These are phyloP conservation scores for Gortyna flavago DNA, from an alignment of 2,888 invertebrate species.

Conservation along the genomic window DNA sequence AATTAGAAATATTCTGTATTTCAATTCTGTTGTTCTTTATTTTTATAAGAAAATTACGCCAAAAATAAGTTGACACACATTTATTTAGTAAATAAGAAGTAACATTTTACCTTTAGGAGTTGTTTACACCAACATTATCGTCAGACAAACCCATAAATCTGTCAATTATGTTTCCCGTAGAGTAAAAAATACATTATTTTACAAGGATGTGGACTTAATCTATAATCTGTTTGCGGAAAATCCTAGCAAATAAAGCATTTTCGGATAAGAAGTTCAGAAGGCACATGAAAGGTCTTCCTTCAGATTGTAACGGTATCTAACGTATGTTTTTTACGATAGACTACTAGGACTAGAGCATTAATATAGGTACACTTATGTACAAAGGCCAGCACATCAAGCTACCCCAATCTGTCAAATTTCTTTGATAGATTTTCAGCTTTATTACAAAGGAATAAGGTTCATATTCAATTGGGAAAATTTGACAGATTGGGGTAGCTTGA, in stretches of 20 bases:
- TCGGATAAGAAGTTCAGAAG: slow-evolving; percentile 21
- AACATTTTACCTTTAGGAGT: background rate
- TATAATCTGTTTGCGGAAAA: slow-evolving; percentile 23
- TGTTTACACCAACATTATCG: slow-evolving; percentile 26
- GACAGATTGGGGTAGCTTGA: too few relatives aligned
- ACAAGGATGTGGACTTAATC: slow-evolving; percentile 17
- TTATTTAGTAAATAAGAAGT: background rate
- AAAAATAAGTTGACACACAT: background rate
- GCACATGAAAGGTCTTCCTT: slow-evolving; percentile 16
- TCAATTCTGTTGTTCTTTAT: background rate
- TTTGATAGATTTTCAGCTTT: too few relatives aligned
- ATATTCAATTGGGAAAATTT: too few relatives aligned
- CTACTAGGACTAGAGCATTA: background rate
- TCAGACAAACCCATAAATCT: slow-evolving; percentile 39
- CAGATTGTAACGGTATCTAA: slow-evolving; percentile 13
- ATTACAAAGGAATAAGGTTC: too few relatives aligned
- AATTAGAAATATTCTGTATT: background rate
- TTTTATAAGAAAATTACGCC: background rate
- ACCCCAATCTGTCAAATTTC: too few relatives aligned
- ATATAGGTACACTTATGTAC: background rate
- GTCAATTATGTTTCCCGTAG: slow-evolving; percentile 38
- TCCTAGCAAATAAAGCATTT: slow-evolving; percentile 34
- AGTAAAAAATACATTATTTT: slow-evolving; percentile 26
- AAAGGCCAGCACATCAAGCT: too few relatives aligned
- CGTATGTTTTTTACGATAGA: background rate